Conservation (phyloP, 2,797 vertebrate genomes). For the Pogoniulus pusillus region DNA sequence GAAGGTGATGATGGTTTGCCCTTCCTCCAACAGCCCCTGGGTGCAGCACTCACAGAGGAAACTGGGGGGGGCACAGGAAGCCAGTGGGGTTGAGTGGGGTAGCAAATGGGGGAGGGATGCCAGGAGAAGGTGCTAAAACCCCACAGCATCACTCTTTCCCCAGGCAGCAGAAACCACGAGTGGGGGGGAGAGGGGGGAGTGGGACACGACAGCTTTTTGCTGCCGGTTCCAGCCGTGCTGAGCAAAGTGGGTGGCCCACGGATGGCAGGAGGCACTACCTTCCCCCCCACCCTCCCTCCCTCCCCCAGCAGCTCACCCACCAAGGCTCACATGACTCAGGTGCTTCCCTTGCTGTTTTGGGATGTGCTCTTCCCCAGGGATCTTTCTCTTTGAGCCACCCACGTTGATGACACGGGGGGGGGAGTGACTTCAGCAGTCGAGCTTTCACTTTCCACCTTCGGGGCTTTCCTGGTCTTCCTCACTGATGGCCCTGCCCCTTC, state of each 20-base stretch:
- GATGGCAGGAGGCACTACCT: neutral
- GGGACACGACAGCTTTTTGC: neutral
- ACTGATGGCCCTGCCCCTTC: neutral
- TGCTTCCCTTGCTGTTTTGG: neutral
- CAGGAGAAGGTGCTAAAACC: neutral
- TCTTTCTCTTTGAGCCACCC: neutral
- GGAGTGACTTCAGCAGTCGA: fast-evolving
- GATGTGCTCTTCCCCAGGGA: neutral
- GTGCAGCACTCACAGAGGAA: neutral
- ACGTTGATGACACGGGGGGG: fast-evolving
- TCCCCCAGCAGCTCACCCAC: neutral
- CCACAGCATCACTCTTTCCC: neutral
- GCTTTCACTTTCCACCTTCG: fast-evolving
- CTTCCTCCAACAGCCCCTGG: fast-evolving
- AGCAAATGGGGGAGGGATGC: neutral
- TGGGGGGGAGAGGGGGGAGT: fast-evolving
- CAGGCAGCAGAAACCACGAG: neutral
- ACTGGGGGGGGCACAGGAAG: neutral
- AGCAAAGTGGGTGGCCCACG: fast-evolving
- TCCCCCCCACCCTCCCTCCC: too few relatives aligned
- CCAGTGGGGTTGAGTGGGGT: fast-evolving
- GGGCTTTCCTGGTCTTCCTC: neutral
- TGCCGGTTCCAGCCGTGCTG: fast-evolving
- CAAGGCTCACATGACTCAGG: fast-evolving
- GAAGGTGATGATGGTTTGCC: fast-evolving